Base-by-base conservation (phyloP, 2,797 vertebrate species). In the Pantherophis alleghaniensis region DNA sequence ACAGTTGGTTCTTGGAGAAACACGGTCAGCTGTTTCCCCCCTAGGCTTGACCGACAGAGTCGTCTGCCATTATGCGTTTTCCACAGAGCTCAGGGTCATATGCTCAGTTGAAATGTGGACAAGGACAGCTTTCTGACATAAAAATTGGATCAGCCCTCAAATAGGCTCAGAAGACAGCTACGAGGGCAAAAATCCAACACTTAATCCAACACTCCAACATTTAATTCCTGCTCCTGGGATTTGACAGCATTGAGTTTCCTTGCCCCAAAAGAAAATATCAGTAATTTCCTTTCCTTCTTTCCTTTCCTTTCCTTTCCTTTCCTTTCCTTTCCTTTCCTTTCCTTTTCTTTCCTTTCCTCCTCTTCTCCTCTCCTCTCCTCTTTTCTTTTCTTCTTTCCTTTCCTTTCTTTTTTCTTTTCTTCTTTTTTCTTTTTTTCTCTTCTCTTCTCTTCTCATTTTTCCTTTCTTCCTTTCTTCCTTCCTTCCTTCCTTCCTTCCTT, bases 281-380 rank as follows among this genome's bases (percentile, higher is more conserved):
- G 32, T 74, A 74, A 18, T 37, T 74, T 51, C 6, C 47, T 51
- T 51, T 51, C 6, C 7, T 51, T 51, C 6, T 7, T 47, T 47
- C 47, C 42, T 3, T 42, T 42, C 42, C 42, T 3, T 42, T 42
- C 42, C 42, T 3, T 42, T 42, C 42, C 42, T 3, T 42, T 42
- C 42, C 37, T 3, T 42, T 42, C 37, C 37, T 3, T 0, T 42
- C 3, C 37, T 3, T 3, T 3, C 0, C 37, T 3, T 3, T 42
- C n/a, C 42, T 42, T 2, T 42, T 0, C 42, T 42, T 42, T 42
- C 2, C 42, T 42, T 42, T 42, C 2, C 42, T 42, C 2, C 37
- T 32, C 32, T 32, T 32, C 32, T 32, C 32, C 32, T 32, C 20
- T 26, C 4, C 2, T 42, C 42, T 42, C 4, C 4, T 47, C 0